phyloP scores from a whole-genome alignment of 1,140 invertebrate species.

The Chrysopa pallens region DNA sequence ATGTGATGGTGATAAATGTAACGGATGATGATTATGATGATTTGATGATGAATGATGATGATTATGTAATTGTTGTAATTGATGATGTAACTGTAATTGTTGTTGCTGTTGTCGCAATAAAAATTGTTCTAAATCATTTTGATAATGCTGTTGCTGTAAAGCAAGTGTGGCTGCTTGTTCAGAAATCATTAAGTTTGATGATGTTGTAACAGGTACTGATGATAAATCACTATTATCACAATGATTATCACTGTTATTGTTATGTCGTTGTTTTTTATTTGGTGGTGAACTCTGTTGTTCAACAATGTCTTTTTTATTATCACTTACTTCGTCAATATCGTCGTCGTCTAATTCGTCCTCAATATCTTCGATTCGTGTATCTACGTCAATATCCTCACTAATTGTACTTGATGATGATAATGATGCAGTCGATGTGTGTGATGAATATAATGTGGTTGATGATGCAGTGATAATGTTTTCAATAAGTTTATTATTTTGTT shows the following conservation, averaged over 20 bases:
- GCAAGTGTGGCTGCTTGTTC: neutral
- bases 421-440: constrained; percentile 27
- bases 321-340: constrained; percentile 15
- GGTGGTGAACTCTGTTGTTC: constrained; percentile 17
- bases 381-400: constrained; percentile 27
- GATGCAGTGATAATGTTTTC: neutral
- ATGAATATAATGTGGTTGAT: constrained; percentile 2
- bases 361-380: no score
- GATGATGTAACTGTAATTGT: constrained; percentile 29
- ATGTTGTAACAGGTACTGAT: neutral
- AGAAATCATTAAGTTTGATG: neutral
- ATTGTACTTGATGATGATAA: constrained; percentile 30
- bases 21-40: constrained; percentile 12
- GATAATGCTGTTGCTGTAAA: no score
- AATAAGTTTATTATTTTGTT: neutral
- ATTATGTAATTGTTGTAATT: constrained; percentile 22
- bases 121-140: constrained; percentile 17
- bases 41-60: constrained; percentile 6
- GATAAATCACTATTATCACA: neutral
- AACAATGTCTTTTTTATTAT: constrained; percentile 30
- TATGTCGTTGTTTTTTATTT: constrained; percentile 15
- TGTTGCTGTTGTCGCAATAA: constrained; percentile 19
- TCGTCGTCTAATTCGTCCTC: constrained; percentile 30
- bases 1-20: constrained; percentile 11
- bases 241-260: constrained; percentile 9